A percentile compares a stretch with the other conserved stretches of the same genome.
Evolutionary conservation across 2,797 vertebrate species (phyloP).

Genomic region (Lepus oiostolus): DNA sequence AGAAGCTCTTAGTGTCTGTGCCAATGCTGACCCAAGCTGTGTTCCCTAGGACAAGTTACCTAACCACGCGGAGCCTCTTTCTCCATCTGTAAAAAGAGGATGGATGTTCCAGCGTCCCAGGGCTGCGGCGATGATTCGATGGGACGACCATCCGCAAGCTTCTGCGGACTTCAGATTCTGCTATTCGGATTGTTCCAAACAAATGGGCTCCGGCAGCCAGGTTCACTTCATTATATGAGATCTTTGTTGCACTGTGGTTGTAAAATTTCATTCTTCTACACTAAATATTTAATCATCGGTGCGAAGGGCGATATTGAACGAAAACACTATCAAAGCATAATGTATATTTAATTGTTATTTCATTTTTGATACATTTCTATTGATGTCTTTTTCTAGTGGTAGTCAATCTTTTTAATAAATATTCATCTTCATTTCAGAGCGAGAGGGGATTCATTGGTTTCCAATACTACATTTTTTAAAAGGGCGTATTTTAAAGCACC

Average conservation of each 20-base stretch:
- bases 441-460: slow-evolving; percentile 67
- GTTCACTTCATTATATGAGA: background rate
- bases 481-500: slow-evolving; percentile 69
- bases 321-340: slow-evolving; percentile 37
- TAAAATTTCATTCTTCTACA: background rate
- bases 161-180: slow-evolving; percentile 22
- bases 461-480: slow-evolving; percentile 44
- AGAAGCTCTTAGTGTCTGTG: too few relatives aligned
- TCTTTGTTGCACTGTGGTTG: background rate
- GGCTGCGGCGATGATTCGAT: background rate
- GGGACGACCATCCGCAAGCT: background rate
- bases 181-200: background rate
- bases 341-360: slow-evolving; percentile 53
- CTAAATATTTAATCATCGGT: slow-evolving; percentile 31
- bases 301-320: background rate
- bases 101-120: background rate
- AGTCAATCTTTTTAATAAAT: slow-evolving; percentile 48
- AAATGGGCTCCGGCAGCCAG: background rate
- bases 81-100: background rate
- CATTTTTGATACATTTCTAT: slow-evolving; percentile 19
- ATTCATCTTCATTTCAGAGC: slow-evolving; percentile 68
- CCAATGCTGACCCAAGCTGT: background rate
- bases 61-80: background rate
- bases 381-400: accelerated
- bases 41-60: background rate